These are phyloP conservation scores for Corapipo altera DNA, from an alignment of 2,113 vertebrate genomes.

Conservation along the genomic window DNA sequence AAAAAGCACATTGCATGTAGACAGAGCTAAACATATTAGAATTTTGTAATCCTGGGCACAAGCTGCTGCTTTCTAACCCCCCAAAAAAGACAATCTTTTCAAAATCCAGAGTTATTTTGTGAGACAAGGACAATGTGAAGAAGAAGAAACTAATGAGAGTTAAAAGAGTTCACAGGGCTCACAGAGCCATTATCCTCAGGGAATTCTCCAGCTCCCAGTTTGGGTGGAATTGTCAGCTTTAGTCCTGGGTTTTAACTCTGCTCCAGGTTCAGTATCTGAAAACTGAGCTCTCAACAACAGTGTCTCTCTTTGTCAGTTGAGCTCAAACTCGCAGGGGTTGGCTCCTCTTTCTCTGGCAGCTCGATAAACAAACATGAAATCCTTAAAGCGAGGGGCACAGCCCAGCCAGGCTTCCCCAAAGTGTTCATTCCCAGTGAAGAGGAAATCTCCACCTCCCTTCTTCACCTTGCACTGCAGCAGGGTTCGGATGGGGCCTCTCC, in stretches of 20 bases:
- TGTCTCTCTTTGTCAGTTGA: slow-evolving; percentile 47
- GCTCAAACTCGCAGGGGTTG: slow-evolving; percentile 80
- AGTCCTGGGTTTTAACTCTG: background rate
- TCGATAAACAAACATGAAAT: slow-evolving; percentile 76
- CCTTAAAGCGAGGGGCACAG: slow-evolving; percentile 82
- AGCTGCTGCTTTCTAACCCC: background rate
- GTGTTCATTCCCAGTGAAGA: slow-evolving; percentile 82
- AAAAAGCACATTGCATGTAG: background rate
- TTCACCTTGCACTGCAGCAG: slow-evolving; percentile 76
- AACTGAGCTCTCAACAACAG: background rate
- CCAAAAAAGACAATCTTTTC: background rate
- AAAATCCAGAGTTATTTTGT: background rate
- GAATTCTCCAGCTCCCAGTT: background rate
- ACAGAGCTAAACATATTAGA: background rate
- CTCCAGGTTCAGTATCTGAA: background rate
- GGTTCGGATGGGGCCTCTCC: slow-evolving; percentile 73
- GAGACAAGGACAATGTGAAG: background rate
- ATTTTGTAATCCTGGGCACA: background rate
- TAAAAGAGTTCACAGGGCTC: background rate
- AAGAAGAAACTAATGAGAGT: background rate
- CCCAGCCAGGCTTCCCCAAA: slow-evolving; percentile 86
- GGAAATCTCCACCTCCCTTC: slow-evolving; percentile 80
- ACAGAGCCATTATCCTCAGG: background rate
- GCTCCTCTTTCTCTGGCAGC: slow-evolving; percentile 65
- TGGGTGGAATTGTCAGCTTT: background rate